Evolutionary conservation across 2,797 vertebrate genomes (phyloP).

Genomic region (Trichosurus vulpecula): DNA sequence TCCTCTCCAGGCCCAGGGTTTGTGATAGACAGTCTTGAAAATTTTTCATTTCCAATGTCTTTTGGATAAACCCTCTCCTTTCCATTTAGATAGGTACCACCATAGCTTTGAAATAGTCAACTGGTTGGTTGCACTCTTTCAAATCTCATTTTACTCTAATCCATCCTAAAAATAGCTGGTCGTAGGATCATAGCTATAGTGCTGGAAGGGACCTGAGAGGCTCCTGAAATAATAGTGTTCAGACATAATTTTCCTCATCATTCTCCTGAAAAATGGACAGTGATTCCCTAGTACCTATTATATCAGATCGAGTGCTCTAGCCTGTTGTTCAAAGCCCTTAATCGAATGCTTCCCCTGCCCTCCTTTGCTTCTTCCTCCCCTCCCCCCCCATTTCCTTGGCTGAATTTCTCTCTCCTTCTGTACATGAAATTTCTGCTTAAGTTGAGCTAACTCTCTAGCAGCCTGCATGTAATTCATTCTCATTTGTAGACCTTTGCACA

Average conservation of each 20-base stretch:
- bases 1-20: neutral
- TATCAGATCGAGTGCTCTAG: neutral
- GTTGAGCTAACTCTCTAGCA: neutral
- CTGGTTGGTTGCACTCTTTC: neutral
- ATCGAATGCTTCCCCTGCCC: neutral
- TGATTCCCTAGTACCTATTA: neutral
- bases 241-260: neutral
- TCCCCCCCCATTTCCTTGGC: neutral
- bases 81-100: neutral
- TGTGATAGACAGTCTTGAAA: neutral
- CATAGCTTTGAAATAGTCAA: neutral
- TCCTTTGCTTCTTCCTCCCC: neutral
- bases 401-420: neutral
- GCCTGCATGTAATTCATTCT: neutral
- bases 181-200: neutral
- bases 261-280: neutral
- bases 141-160: conserved; percentile 17
- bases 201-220: neutral
- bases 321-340: neutral
- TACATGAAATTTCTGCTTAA: neutral
- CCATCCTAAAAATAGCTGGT: neutral
- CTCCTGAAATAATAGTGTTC: neutral
- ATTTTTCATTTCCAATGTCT: conserved; percentile 17
- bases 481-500: neutral
- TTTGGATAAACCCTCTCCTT: conserved; percentile 16